Evolutionary conservation across 2,797 vertebrate genomes (phyloP).

Genomic region (Triplophysa bombifrons): DNA sequence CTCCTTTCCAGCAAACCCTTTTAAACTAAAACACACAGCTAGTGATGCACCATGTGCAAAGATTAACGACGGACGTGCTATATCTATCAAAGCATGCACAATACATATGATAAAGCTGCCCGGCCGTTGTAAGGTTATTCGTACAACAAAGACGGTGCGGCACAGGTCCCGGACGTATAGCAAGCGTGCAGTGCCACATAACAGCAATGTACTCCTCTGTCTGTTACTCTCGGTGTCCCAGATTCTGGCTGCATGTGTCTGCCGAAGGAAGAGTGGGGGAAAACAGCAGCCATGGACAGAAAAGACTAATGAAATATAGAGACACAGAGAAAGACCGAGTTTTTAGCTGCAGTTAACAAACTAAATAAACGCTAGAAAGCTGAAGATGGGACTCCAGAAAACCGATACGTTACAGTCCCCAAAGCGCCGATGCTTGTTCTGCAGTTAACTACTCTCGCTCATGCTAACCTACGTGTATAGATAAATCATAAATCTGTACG

Average conservation of each 20-base stretch:
- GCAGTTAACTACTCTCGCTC: not conserved
- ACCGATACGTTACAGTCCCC: too few relatives aligned
- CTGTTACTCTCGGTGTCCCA: conserved; percentile 26
- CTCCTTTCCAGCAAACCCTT: conserved; percentile 28
- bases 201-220: not conserved
- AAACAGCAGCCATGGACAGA: not conserved
- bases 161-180: not conserved
- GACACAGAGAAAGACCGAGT: not conserved
- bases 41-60: not conserved
- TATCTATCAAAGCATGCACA: not conserved
- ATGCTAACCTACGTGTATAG: not conserved
- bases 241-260: conserved; percentile 23
- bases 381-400: not conserved
- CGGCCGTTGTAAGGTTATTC: not conserved
- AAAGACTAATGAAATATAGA: conserved; percentile 5
- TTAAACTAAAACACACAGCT: conserved; percentile 12
- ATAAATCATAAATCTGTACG: conserved; percentile 49
- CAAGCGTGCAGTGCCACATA: not conserved
- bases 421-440: not conserved
- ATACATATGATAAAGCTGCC: not conserved
- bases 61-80: not conserved
- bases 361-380: conserved; percentile 18
- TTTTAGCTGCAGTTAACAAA: conserved; percentile 40
- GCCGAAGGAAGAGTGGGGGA: conserved; percentile 12
- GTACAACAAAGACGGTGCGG: not conserved